A percentile compares a stretch with the other conserved stretches of the same genome.
These are phyloP conservation scores for Sclerurus mexicanus DNA, from an alignment of 2,113 vertebrate species.

Conservation along the genomic window DNA sequence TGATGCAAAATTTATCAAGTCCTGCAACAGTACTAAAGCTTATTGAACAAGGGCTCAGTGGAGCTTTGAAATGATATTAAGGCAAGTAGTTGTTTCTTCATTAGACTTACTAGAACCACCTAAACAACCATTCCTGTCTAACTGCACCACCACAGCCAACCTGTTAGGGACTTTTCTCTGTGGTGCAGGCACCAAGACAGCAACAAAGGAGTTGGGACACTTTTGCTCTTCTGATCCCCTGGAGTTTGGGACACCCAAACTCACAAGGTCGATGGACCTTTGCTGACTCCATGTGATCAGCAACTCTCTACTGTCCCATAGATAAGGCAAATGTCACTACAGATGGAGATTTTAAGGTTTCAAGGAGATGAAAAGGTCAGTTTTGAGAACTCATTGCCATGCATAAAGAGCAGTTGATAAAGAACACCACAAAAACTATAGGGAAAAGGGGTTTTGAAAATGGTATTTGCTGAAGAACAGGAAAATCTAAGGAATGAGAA, in stretches of 20 bases:
- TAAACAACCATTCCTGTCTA: neutral
- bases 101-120: neutral
- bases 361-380: neutral
- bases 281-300: neutral
- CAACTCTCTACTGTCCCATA: neutral
- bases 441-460: neutral
- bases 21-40: neutral
- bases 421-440: neutral
- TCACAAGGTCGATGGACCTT: neutral
- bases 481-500: constrained; percentile 27
- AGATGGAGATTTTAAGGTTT: neutral
- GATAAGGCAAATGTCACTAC: neutral
- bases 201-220: neutral
- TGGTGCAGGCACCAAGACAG: neutral
- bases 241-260: neutral
- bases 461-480: neutral
- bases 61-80: neutral
- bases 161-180: neutral
- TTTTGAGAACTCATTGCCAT: neutral
- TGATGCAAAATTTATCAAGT: neutral
- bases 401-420: neutral
- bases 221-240: neutral
- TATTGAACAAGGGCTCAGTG: neutral
- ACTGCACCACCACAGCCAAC: neutral
- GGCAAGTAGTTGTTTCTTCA: neutral